Base-by-base conservation (phyloP, 2,888 invertebrate genomes). In the Synergus japonicus region DNA sequence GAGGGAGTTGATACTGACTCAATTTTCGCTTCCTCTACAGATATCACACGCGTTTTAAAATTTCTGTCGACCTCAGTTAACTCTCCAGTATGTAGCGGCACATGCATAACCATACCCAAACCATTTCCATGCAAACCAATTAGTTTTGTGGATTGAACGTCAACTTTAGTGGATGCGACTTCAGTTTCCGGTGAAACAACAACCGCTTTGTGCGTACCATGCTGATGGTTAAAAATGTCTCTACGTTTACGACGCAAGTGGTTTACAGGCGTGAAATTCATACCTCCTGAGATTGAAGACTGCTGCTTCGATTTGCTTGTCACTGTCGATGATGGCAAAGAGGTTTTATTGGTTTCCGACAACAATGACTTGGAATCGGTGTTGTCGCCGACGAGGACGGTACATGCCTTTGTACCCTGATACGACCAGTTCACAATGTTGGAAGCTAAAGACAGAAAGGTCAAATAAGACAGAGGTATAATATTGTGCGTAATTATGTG, bases 361-460 rank as follows among this genome's bases (percentile, higher is more conserved):
- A 95, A 94, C 87, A 95, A 94, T 84, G 95, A 94, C 93, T 96
- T 96, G 80, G 96, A 94, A 81, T 96, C 95, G 85, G 92, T 89
- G 89, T 95, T 96, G 91, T 96, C 97, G 87, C 96, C 96, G 87
- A 97, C 97, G 90, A 97, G 93, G 88, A 97, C 97, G 90, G 96
- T 95, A 94, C 97, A 97, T 82, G 96, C 95, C 92, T 96, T 96
- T 86, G 96, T 94, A 89, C 95, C 96, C 93, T 96, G 96, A 93
- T 96, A 96, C 92, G 97, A 96, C 96, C 96, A 97, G 93, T 96
- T 96, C 89, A 97, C 94, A 88, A 96, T 94, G 93, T 96, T 96
- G 88, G 96, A 96, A 85, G 96, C 97, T 97, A 94, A 58, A 18
- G 2, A 58, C 4, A 58, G 1, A 18, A 18, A 58, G 8, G 9